Evolutionary conservation across 2,797 vertebrate genomes (phyloP).

Genomic region (Rhinichthys osculus): DNA sequence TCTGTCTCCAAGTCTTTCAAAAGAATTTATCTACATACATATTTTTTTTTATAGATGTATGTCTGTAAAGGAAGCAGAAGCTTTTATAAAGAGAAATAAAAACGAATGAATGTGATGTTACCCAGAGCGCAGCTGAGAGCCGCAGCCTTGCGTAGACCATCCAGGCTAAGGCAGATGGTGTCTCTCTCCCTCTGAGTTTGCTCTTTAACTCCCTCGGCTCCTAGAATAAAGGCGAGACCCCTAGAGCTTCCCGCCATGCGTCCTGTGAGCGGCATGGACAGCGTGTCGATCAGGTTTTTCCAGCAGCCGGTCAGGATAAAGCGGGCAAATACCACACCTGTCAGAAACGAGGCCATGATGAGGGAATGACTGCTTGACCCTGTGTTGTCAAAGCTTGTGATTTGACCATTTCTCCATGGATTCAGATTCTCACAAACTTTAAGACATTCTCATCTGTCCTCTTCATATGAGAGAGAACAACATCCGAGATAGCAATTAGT

Average conservation of each 20-base stretch:
- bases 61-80: too few relatives aligned
- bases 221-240: slow-evolving; percentile 91
- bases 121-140: slow-evolving; percentile 93
- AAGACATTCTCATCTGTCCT: background rate
- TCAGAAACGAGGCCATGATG: background rate
- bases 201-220: slow-evolving; percentile 91
- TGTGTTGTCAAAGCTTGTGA: background rate
- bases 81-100: background rate
- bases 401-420: background rate
- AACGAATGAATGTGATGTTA: slow-evolving; percentile 63
- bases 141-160: slow-evolving; percentile 92
- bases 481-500: background rate
- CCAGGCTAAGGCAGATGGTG: slow-evolving; percentile 92
- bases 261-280: slow-evolving; percentile 92
- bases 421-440: background rate
- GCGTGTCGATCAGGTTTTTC: slow-evolving; percentile 95
- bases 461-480: background rate
- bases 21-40: too few relatives aligned
- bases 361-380: background rate
- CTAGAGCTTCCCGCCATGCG: slow-evolving; percentile 94
- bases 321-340: slow-evolving; percentile 90
- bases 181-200: slow-evolving; percentile 94
- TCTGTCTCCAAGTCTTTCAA: too few relatives aligned
- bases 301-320: slow-evolving; percentile 94
- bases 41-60: too few relatives aligned